These are phyloP conservation scores for Deroplatys truncata DNA, from an alignment of 2,888 invertebrate species.

Conservation along the genomic window DNA sequence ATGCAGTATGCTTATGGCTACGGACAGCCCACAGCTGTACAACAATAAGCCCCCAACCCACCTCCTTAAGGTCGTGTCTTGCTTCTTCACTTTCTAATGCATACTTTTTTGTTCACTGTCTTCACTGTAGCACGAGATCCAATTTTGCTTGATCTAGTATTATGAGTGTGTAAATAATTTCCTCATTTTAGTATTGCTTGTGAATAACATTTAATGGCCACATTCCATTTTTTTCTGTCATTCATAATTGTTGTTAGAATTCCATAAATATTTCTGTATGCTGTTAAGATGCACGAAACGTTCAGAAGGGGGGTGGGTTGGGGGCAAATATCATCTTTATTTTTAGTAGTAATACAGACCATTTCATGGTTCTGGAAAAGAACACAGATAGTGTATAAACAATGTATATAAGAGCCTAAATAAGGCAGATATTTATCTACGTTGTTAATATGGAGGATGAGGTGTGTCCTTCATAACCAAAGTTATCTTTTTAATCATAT, in stretches of 20 bases:
- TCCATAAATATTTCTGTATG: slow-evolving; percentile 57
- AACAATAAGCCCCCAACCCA: slow-evolving; percentile 56
- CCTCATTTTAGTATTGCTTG: slow-evolving; percentile 26
- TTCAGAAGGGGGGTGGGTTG: slow-evolving; percentile 66
- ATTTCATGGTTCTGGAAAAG: slow-evolving; percentile 26
- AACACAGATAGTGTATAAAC: slow-evolving; percentile 27
- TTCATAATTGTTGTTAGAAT: slow-evolving; percentile 27
- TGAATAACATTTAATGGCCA: slow-evolving; percentile 27
- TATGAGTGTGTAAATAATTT: slow-evolving; percentile 35
- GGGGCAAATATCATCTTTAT: slow-evolving; percentile 43
- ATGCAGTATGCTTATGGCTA: slow-evolving; percentile 33
- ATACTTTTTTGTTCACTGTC: slow-evolving; percentile 13
- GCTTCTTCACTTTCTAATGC: slow-evolving; percentile 19
- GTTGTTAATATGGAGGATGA: slow-evolving; percentile 14
- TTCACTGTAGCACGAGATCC: slow-evolving; percentile 17
- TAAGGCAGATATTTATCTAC: slow-evolving; percentile 20
- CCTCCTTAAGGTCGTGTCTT: slow-evolving; percentile 19
- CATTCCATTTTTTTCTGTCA: slow-evolving; percentile 32
- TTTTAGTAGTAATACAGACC: slow-evolving; percentile 37
- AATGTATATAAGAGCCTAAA: slow-evolving; percentile 21
- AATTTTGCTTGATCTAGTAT: slow-evolving; percentile 25
- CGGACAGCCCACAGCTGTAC: slow-evolving; percentile 48
- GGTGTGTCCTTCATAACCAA: slow-evolving; percentile 5
- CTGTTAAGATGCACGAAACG: slow-evolving; percentile 85
- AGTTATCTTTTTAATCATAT: slow-evolving; percentile 8